Evolutionary conservation across 2,797 vertebrate species (phyloP), one percentile per base, ranked within the genome.

Genomic region (Hypotaenidia okinawae): DNA sequence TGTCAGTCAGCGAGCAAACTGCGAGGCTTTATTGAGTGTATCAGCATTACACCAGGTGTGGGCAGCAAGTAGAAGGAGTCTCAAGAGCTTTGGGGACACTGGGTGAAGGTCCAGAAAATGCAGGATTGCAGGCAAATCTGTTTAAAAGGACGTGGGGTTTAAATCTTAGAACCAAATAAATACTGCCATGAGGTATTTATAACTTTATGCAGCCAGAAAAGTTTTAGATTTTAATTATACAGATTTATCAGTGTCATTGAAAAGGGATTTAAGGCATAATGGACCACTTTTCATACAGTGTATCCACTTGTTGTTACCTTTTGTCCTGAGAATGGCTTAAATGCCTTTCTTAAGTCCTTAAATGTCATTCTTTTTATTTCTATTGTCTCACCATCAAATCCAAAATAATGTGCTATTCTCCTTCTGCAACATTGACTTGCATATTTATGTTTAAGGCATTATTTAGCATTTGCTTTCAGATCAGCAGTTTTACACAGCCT

Each of bases 1-100:
- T 81, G 81, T 93, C 94, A 91, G 72, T 95, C 89, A 75, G 63
- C 64, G 33, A 77, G 45, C 75, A 75, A 88, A 51, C 76, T 69
- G 83, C 25, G 21, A 70, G 41, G 39, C 84, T 96, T 95, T 80
- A 67, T 85, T 33, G 52, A 45, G 63, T 68, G 73, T 84, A 96
- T 93, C 79, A 69, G 70, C 86, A 51, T 94, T 79, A 92, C 86
- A 85, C 55, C 16, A 61, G 63, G 45, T 84, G 37, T 5, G 1
- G 85, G 39, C 73, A 63, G 83, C 41, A 88, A 79, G 43, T 27
- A 90, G 74, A 58, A 75, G 18, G 66, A 49, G 70, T 74, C 78
- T 88, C 75, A 75, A 89, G 89, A 92, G 63, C 37, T 76, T 33
- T 55, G 66, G 54, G 69, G 74, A 68, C 82, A 73, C 5, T 73